phyloP scores from a whole-genome alignment of 2,888 invertebrate species.

The Ecdyonurus torrentis region DNA sequence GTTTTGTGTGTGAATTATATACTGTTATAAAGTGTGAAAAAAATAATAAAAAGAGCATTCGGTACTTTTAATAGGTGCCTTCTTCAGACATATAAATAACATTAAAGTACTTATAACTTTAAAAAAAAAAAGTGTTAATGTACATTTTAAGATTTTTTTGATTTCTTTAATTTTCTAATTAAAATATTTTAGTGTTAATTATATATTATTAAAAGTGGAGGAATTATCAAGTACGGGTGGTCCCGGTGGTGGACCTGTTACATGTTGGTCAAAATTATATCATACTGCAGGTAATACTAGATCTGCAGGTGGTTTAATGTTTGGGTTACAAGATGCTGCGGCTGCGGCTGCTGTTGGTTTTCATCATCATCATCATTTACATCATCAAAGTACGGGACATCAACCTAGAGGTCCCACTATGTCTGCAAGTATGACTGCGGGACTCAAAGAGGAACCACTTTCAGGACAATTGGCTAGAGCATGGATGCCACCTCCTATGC shows the following conservation, averaged over 20 bases:
- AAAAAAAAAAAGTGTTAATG: too few species aligned
- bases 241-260: background rate
- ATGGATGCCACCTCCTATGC: constrained; percentile 64
- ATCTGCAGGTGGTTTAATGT: too few species aligned
- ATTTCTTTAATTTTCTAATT: too few species aligned
- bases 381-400: constrained; percentile 7
- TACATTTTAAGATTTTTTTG: too few species aligned
- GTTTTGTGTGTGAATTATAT: background rate
- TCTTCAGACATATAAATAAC: too few species aligned
- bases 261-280: background rate
- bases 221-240: background rate
- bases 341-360: constrained; percentile 32
- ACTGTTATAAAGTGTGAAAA: background rate
- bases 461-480: constrained; percentile 35
- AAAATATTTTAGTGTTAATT: too few species aligned
- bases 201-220: constrained; percentile 1
- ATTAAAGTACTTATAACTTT: too few species aligned
- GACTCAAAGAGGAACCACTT: constrained; percentile 67
- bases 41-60: background rate
- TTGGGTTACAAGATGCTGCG: too few species aligned
- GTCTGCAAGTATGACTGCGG: constrained; percentile 31
- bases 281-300: too few species aligned
- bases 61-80: background rate
- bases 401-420: constrained; percentile 62
- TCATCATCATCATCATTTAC: constrained; percentile 21